Evolutionary conservation across 2,888 invertebrate genomes (phyloP).

Genomic region (Himalopsyche tibetana): DNA sequence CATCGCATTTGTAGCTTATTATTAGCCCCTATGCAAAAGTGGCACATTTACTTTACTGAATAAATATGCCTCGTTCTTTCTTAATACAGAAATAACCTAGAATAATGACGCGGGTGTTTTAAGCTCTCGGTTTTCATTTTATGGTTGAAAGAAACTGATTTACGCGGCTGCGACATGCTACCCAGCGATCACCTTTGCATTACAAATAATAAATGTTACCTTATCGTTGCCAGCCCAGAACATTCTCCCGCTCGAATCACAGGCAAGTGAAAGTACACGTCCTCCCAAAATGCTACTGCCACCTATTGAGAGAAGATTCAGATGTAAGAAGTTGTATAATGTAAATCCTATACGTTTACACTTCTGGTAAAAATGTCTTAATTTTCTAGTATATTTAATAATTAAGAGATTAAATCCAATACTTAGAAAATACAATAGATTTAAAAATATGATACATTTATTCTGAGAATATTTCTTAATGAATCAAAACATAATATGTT

Average conservation of each 20-base stretch:
- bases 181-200: conserved; percentile 11
- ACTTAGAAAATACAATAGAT: too few species aligned
- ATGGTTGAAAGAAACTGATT: background rate
- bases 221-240: conserved; percentile 91
- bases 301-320: conserved; percentile 68
- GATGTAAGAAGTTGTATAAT: background rate
- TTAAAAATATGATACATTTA: too few species aligned
- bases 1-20: conserved; percentile 83
- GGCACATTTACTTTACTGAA: background rate
- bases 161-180: conserved; percentile 24
- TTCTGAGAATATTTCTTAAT: too few species aligned
- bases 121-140: too few species aligned
- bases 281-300: conserved; percentile 79
- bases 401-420: too few species aligned
- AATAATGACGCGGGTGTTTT: too few species aligned
- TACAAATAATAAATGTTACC: conserved; percentile 70
- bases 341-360: background rate
- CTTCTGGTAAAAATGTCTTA: background rate
- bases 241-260: conserved; percentile 86
- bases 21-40: conserved; percentile 77
- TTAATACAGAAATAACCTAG: too few species aligned
- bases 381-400: too few species aligned
- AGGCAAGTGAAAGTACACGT: conserved; percentile 82
- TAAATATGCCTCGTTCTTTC: background rate
- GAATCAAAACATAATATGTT: too few species aligned